Evolutionary conservation across 2,113 vertebrate species (phyloP).

Genomic region (Bagarius yarrelli): DNA sequence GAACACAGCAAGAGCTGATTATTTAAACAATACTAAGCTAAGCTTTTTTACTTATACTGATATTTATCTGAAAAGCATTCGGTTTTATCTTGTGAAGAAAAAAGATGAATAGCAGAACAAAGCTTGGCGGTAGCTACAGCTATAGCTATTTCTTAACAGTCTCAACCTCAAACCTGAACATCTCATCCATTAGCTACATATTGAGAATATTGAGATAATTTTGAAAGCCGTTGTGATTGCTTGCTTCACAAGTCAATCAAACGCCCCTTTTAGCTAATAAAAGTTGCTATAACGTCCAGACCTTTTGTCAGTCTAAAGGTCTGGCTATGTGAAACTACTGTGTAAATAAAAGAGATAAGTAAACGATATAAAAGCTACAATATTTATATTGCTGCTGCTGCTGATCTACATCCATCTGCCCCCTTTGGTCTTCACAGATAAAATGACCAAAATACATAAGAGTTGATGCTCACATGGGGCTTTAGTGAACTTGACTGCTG

Average conservation of each 20-base stretch:
- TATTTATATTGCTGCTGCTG: neutral
- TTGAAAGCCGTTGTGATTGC: no score
- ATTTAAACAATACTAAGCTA: neutral
- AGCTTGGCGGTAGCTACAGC: neutral
- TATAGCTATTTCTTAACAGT: no score
- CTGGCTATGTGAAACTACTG: neutral
- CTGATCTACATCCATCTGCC: neutral
- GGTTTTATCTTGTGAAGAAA: neutral
- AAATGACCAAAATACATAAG: neutral
- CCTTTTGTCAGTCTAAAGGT: no score
- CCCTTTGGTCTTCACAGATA: neutral
- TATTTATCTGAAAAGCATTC: neutral
- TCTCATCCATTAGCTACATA: no score
- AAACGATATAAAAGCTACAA: neutral
- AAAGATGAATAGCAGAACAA: neutral
- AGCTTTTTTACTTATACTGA: neutral
- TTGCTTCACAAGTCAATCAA: no score
- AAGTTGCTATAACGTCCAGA: no score
- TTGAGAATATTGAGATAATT: no score
- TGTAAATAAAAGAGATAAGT: neutral
- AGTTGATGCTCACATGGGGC: constrained; percentile 58
- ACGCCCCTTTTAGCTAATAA: no score
- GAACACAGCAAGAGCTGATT: neutral
- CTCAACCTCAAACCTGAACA: no score
- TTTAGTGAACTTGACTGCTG: constrained; percentile 57